Conservation (phyloP, 2,888 invertebrate genomes). For the Stratiomys singularior region DNA sequence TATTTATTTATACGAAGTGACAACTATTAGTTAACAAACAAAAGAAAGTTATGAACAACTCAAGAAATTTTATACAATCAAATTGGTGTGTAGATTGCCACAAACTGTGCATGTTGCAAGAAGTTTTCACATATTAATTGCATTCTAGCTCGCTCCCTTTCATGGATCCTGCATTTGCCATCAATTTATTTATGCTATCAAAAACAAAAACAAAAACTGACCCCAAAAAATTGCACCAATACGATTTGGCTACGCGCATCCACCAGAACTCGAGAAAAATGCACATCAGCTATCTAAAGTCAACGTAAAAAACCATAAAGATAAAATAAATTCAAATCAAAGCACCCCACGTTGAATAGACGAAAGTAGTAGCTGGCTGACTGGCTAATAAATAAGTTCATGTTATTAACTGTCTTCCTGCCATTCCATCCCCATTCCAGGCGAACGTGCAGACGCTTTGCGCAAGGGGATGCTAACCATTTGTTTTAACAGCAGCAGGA, state of each 20-base stretch:
- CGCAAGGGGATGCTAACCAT: constrained; percentile 30
- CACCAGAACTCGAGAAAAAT: constrained; percentile 40
- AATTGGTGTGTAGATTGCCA: too few species aligned
- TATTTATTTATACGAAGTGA: too few species aligned
- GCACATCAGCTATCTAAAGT: constrained; percentile 44
- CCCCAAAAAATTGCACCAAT: constrained; percentile 25
- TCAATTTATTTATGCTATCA: too few species aligned
- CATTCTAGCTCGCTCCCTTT: too few species aligned
- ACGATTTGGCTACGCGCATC: constrained; percentile 47
- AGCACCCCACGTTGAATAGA: constrained; percentile 31
- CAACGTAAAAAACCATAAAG: constrained; percentile 49
- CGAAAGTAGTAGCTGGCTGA: background rate
- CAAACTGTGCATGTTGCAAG: too few species aligned
- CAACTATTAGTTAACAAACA: too few species aligned
- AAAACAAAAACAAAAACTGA: too few species aligned
- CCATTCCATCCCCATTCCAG: constrained; percentile 2
- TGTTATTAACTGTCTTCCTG: constrained; percentile 49
- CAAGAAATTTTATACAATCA: too few species aligned
- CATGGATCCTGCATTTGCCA: too few species aligned
- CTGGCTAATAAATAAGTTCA: constrained; percentile 51
- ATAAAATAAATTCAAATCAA: constrained; percentile 51
- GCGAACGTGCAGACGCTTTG: constrained; percentile 8
- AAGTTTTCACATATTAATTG: too few species aligned
- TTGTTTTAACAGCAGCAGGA: constrained; percentile 25
- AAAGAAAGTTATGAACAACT: too few species aligned